Percentiles rank a stretch among this genome's conserved stretches.
phyloP scores from a whole-genome alignment of 2,888 invertebrate genomes.

The Protonemura montana region DNA sequence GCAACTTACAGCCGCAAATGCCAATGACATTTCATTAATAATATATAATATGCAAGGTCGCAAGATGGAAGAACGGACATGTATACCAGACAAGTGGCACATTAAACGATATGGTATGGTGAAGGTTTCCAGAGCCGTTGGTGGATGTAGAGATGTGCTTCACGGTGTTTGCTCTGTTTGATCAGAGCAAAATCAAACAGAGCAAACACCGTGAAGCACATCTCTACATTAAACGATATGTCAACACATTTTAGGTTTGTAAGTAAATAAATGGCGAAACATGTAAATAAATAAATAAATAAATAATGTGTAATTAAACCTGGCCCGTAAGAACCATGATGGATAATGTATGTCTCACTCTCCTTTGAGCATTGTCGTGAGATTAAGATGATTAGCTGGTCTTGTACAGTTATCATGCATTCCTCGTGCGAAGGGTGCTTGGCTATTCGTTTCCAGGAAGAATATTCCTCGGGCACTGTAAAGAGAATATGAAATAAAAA shows the following conservation, averaged over 20 bases:
- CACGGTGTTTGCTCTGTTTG: too few species aligned
- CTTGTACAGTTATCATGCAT: background rate
- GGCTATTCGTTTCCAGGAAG: slow-evolving; percentile 52
- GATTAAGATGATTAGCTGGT: background rate
- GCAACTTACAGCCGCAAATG: background rate
- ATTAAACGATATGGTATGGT: too few species aligned
- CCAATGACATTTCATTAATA: background rate
- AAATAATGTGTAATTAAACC: too few species aligned
- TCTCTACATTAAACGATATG: too few species aligned
- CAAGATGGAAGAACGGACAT: background rate
- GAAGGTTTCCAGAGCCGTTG: too few species aligned
- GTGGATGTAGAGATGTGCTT: too few species aligned
- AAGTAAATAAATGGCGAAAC: background rate
- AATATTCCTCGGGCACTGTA: slow-evolving; percentile 52
- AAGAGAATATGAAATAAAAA: slow-evolving; percentile 34
- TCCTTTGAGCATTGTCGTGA: background rate
- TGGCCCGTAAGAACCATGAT: background rate
- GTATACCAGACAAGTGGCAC: background rate
- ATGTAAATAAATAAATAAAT: background rate
- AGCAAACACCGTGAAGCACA: too few species aligned
- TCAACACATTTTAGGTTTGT: background rate
- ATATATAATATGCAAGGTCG: background rate
- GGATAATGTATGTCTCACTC: background rate
- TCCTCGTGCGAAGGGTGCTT: slow-evolving; percentile 51
- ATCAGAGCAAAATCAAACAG: too few species aligned